Percentiles rank a stretch among this genome's conserved stretches.
These are phyloP conservation scores for Diabrotica virgifera DNA, from an alignment of 1,140 invertebrate genomes.

Conservation along the genomic window DNA sequence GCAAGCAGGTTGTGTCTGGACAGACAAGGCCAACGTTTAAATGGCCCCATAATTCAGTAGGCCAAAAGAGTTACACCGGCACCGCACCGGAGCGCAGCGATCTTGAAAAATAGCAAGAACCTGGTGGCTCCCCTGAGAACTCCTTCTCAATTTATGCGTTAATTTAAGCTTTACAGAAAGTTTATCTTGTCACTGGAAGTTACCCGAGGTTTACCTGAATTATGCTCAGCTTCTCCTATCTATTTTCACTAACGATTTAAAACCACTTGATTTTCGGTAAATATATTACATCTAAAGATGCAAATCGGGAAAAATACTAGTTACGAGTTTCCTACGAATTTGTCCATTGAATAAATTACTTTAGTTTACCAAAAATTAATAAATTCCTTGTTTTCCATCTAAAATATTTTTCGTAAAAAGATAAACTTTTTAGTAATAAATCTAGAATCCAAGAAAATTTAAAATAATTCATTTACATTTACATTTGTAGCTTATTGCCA, in stretches of 20 bases:
- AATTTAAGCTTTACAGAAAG: conserved; percentile 1
- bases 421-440: too few species aligned
- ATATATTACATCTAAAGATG: not conserved
- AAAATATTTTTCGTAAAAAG: too few species aligned
- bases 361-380: too few species aligned
- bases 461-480: too few species aligned
- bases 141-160: conserved; percentile 2
- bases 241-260: not conserved
- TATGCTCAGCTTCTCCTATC: not conserved
- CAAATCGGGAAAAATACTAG: too few species aligned
- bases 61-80: not conserved
- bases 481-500: too few species aligned
- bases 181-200: conserved; percentile 2
- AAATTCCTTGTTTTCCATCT: too few species aligned
- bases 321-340: too few species aligned
- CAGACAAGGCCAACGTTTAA: not conserved
- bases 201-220: not conserved
- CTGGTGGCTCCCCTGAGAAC: not conserved
- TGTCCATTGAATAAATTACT: too few species aligned
- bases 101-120: conserved; percentile 2
- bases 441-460: too few species aligned
- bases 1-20: not conserved
- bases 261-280: not conserved
- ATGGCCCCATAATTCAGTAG: not conserved
- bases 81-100: not conserved